Percentiles rank a stretch among this genome's conserved stretches.
Evolutionary conservation across 1,140 invertebrate genomes (phyloP).

Genomic region (Palaemon carinicauda): DNA sequence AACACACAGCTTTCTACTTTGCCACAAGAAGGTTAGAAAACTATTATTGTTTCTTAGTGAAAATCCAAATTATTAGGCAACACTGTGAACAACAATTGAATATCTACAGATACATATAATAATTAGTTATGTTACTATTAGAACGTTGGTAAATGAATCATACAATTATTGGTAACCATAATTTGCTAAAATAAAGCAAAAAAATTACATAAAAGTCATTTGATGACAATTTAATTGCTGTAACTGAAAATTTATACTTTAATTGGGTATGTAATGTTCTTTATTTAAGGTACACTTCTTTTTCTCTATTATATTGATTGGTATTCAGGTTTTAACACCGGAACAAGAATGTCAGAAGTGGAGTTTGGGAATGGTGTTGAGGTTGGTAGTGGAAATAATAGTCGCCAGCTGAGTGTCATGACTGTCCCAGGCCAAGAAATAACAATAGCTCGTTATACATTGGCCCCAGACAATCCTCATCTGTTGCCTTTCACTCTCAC

Average conservation of each 20-base stretch:
- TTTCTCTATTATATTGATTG: no score
- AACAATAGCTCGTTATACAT: constrained; percentile 24
- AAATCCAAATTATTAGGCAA: background rate
- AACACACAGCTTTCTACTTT: constrained; percentile 20
- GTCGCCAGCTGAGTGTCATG: constrained; percentile 37
- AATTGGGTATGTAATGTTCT: background rate
- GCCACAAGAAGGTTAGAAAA: constrained; percentile 25
- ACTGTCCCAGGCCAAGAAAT: constrained; percentile 34
- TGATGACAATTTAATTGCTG: no score
- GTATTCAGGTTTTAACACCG: constrained; percentile 26
- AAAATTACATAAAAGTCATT: no score
- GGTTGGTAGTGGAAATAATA: background rate
- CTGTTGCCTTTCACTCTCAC: constrained; percentile 41
- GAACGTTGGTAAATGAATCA: no score
- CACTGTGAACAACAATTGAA: background rate
- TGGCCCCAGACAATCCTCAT: constrained; percentile 34
- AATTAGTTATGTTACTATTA: background rate
- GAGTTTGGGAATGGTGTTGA: constrained; percentile 33
- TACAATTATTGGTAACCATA: no score
- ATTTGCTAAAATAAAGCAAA: no score
- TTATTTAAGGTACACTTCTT: background rate
- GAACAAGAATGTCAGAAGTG: constrained; percentile 41
- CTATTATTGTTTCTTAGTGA: background rate
- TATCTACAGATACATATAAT: background rate
- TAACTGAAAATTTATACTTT: background rate